phyloP scores from a whole-genome alignment of 2,797 vertebrate species.

The Potorous gilbertii region DNA sequence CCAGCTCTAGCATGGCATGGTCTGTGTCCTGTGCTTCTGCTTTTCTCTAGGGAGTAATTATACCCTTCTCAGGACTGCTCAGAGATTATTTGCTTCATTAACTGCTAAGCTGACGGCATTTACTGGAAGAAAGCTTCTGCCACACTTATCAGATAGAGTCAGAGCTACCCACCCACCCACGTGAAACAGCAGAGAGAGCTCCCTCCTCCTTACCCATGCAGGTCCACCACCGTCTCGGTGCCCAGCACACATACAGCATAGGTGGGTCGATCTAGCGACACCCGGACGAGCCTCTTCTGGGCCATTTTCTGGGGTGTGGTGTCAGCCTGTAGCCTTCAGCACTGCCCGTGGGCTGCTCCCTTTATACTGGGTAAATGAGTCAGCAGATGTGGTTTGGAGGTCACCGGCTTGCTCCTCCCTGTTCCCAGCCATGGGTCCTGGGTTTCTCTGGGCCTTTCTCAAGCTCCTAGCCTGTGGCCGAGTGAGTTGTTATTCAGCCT shows the following conservation, averaged over 20 bases:
- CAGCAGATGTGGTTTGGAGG: conserved; percentile 64
- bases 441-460: not conserved
- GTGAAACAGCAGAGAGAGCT: accelerated
- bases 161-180: not conserved
- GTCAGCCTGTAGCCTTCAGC: conserved; percentile 6
- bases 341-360: not conserved
- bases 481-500: not conserved
- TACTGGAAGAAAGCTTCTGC: not conserved
- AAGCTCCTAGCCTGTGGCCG: not conserved
- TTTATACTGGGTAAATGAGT: conserved; percentile 66
- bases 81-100: not conserved
- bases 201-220: conserved; percentile 64
- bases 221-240: conserved; percentile 41
- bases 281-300: conserved; percentile 54
- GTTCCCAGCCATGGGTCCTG: not conserved
- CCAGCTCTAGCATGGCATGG: not conserved
- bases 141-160: not conserved
- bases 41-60: not conserved
- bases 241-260: conserved; percentile 70
- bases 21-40: not conserved
- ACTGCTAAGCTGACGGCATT: not conserved
- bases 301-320: conserved; percentile 49
- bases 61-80: not conserved
- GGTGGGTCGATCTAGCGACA: conserved; percentile 51
- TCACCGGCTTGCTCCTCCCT: conserved; percentile 21